These are phyloP conservation scores for Ditula angustiorana DNA, from an alignment of 2,888 invertebrate species.

Conservation along the genomic window DNA sequence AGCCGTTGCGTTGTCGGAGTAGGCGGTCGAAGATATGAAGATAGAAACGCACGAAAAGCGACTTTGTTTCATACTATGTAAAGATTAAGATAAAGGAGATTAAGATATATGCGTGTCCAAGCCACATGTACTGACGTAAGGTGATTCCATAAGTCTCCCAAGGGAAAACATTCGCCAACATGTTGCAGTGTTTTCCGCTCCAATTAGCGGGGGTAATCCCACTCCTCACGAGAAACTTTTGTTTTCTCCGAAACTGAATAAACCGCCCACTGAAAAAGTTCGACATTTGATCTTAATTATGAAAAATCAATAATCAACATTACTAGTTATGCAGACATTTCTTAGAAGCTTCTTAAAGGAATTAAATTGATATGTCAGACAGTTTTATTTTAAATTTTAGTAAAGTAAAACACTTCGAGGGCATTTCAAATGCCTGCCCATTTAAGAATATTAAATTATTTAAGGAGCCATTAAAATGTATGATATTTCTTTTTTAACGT, in stretches of 20 bases:
- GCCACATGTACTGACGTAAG: no score
- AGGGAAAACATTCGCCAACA: not conserved
- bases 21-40: no score
- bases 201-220: not conserved
- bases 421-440: no score
- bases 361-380: not conserved
- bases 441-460: no score
- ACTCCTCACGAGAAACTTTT: not conserved
- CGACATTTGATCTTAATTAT: not conserved
- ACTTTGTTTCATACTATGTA: no score
- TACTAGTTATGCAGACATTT: not conserved
- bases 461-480: no score
- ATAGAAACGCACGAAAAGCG: no score
- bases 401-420: not conserved
- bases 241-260: not conserved
- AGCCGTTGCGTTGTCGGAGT: no score
- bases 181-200: constrained; percentile 3
- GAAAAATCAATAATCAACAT: not conserved
- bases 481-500: no score
- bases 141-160: not conserved
- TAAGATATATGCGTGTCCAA: no score
- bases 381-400: not conserved
- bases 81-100: no score
- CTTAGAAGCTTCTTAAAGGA: not conserved
- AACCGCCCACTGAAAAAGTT: not conserved